Base-by-base conservation (phyloP, 1,140 invertebrate species). In the Ephestia elutella region DNA sequence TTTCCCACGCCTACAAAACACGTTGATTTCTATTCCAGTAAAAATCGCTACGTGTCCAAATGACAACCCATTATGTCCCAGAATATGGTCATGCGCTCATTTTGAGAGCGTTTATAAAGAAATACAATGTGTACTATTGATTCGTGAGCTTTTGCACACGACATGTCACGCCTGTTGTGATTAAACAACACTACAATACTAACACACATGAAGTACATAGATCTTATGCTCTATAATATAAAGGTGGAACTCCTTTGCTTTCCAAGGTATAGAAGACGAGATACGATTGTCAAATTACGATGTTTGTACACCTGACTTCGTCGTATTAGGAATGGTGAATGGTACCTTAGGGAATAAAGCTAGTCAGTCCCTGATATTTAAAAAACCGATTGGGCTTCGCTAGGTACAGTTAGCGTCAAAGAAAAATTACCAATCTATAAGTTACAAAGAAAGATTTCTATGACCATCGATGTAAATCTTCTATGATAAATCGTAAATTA, bases 321-420 rank as follows among this genome's bases (percentile, higher is more conserved):
- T 80, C 79, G 65, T 80, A 80, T 82, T 77, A 70, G 79, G 77
- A 76, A 62, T 65, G 54, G 71, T 66, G 75, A 73, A 71, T n/a
- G n/a, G n/a, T 68, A 72, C 51, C 20, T 53, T 77, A 73, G 62
- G 66, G 70, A 70, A 68, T 32, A 10, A 2, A 10, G 9, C 30
- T 32, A 81, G 62, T 32, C 30, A 32, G 30, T 7, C 30, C 30
- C 30, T 32, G 30, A 32, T 32, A 32, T 32, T 32, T 11, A 32
- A 32, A 32, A 32, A 32, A 32, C 30, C 9, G 11, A 32, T 32
- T 32, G 3, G 30, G 7, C 30, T 32, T 32, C 7, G 21, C 7
- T 25, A 25, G 21, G 21, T n/a, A n/a, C n/a, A n/a, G n/a, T n/a
- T n/a, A n/a, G n/a, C n/a, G n/a, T n/a, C n/a, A n/a, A n/a, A n/a